Conservation (phyloP, 2,888 invertebrate species). For the Oscheius sp. region DNA sequence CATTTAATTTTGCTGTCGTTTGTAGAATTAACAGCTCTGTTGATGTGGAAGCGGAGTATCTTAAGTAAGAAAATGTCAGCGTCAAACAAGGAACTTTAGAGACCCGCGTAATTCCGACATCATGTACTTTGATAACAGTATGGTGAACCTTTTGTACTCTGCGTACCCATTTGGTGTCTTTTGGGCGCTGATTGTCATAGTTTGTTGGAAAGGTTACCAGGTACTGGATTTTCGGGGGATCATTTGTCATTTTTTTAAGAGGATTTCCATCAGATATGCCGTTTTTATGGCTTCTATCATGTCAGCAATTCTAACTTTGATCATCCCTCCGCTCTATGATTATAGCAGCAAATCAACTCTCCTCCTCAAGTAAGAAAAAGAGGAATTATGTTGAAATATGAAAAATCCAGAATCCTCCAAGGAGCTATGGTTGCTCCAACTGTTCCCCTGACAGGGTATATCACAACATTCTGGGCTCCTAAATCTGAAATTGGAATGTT, state of each 20-base stretch:
- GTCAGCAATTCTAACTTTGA: conserved; percentile 12
- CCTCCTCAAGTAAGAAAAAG: neutral
- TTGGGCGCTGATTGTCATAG: neutral
- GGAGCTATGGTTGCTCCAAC: conserved; percentile 36
- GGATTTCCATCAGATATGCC: neutral
- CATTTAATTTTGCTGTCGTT: conserved; percentile 26
- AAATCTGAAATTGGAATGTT: conserved; percentile 38
- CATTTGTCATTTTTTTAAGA: conserved; percentile 1
- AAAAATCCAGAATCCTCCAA: conserved; percentile 31
- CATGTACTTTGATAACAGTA: conserved; percentile 9
- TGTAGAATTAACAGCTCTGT: conserved; percentile 13
- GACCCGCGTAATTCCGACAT: conserved; percentile 8
- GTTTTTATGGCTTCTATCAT: conserved; percentile 11
- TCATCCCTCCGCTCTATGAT: conserved; percentile 13
- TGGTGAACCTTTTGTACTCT: neutral
- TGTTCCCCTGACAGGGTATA: conserved; percentile 38
- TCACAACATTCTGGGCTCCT: conserved; percentile 39
- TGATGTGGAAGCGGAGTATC: conserved; percentile 9
- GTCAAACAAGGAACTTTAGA: conserved; percentile 1
- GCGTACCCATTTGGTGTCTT: conserved; percentile 16
- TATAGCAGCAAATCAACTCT: neutral
- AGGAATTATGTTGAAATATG: neutral
- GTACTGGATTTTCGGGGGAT: neutral
- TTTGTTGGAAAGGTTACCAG: conserved; percentile 17
- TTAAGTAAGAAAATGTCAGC: neutral